These are phyloP conservation scores for Zygaena filipendulae DNA, from an alignment of 2,888 invertebrate genomes.

Conservation along the genomic window DNA sequence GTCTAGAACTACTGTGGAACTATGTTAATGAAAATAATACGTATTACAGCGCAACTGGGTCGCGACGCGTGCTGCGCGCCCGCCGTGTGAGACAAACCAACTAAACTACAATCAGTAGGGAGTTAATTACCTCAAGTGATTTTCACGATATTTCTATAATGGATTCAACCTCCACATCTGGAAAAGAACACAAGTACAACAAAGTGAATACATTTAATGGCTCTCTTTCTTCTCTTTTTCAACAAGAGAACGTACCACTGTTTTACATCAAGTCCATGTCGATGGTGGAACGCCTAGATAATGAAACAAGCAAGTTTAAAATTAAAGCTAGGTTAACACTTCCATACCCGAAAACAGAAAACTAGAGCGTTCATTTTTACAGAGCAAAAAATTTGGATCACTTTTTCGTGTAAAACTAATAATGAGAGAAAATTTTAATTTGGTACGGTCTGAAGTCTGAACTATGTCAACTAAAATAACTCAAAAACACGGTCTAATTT, in stretches of 20 bases:
- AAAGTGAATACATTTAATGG: conserved; percentile 57
- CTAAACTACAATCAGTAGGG: conserved; percentile 62
- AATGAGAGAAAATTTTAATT: no score
- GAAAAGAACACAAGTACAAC: conserved; percentile 70
- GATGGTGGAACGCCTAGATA: no score
- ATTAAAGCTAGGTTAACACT: no score
- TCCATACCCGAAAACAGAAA: no score
- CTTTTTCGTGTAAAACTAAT: no score
- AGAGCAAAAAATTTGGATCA: no score
- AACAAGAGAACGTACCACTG: conserved; percentile 50
- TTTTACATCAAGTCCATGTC: conserved; percentile 64
- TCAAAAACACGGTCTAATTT: no score
- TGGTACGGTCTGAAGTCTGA: no score
- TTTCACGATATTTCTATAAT: conserved; percentile 66
- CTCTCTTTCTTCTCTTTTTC: conserved; percentile 16
- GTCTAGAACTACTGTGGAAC: conserved; percentile 24
- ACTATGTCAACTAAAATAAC: no score
- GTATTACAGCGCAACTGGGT: conserved; percentile 17
- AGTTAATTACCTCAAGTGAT: conserved; percentile 69
- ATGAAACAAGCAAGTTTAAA: neutral
- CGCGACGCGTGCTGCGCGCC: conserved; percentile 27
- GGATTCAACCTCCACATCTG: conserved; percentile 68
- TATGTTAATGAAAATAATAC: conserved; percentile 36
- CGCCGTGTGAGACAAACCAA: conserved; percentile 42
- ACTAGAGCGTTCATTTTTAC: no score